Evolutionary conservation across 1,140 invertebrate species (phyloP).

Genomic region (Sinella curviseta): DNA sequence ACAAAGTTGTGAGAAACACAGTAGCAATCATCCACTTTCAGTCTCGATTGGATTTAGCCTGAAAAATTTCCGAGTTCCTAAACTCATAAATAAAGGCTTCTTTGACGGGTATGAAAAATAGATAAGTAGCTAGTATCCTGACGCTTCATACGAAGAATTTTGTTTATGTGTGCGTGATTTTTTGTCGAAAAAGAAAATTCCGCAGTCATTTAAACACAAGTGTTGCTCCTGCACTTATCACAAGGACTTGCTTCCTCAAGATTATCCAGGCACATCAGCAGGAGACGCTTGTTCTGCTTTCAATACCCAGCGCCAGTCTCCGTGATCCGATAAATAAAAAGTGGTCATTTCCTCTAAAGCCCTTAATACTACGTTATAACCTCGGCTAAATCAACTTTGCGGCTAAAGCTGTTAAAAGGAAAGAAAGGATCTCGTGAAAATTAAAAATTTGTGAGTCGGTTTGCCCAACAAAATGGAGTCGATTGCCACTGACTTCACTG

Average conservation of each 20-base stretch:
- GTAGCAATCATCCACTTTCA: background rate
- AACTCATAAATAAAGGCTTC: background rate
- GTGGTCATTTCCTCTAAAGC: background rate
- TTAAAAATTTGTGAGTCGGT: background rate
- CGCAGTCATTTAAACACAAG: background rate
- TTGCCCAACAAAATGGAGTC: background rate
- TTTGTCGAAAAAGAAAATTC: background rate
- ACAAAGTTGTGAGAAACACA: background rate
- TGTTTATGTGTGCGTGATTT: background rate
- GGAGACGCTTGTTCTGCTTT: background rate
- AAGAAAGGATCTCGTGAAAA: background rate
- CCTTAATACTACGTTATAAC: background rate
- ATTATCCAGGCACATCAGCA: background rate
- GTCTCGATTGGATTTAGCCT: background rate
- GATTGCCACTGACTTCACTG: background rate
- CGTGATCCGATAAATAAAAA: background rate
- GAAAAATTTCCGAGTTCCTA: background rate
- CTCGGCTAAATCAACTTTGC: conserved; percentile 16
- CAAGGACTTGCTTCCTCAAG: background rate
- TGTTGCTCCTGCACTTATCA: background rate
- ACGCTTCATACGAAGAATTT: too few species aligned
- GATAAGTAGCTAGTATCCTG: too few species aligned
- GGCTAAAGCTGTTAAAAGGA: background rate
- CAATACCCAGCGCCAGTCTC: background rate
- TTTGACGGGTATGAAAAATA: background rate